A percentile compares a stretch with the other conserved stretches of the same genome.
Conservation (phyloP, 2,797 vertebrate genomes). For the Mormyrops boulengeri region DNA sequence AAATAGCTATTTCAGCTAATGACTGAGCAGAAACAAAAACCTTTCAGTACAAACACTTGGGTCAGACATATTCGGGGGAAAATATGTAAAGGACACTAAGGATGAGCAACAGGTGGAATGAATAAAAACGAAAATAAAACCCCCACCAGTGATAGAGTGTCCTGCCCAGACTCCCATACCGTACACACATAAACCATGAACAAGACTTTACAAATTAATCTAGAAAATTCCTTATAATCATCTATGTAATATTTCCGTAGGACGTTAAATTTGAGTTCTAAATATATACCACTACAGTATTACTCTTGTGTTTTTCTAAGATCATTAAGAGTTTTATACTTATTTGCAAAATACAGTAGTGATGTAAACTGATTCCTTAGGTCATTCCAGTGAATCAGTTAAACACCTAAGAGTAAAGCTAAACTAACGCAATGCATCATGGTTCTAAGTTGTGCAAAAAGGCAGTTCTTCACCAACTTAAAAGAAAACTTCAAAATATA, state of each 20-base stretch:
- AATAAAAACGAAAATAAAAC: neutral
- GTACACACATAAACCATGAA: too few species aligned
- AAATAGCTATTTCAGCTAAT: too few species aligned
- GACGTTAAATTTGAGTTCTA: neutral
- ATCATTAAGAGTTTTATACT: neutral
- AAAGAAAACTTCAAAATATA: neutral
- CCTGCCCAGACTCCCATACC: neutral
- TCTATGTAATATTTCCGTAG: neutral
- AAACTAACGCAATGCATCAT: neutral
- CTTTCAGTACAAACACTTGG: too few species aligned
- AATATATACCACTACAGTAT: neutral
- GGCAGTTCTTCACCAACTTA: neutral
- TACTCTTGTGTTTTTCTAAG: neutral
- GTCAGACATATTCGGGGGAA: too few species aligned
- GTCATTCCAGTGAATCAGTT: neutral
- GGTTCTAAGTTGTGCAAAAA: neutral
- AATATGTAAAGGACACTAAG: too few species aligned
- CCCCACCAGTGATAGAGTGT: neutral
- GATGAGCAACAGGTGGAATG: too few species aligned
- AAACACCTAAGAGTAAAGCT: neutral
- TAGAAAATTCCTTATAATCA: neutral
- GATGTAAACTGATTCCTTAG: neutral
- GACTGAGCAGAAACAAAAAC: too few species aligned
- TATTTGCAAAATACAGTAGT: neutral
- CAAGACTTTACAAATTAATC: too few species aligned